These are phyloP conservation scores for Lamprotornis superbus DNA, from an alignment of 2,113 vertebrate genomes.

Conservation along the genomic window DNA sequence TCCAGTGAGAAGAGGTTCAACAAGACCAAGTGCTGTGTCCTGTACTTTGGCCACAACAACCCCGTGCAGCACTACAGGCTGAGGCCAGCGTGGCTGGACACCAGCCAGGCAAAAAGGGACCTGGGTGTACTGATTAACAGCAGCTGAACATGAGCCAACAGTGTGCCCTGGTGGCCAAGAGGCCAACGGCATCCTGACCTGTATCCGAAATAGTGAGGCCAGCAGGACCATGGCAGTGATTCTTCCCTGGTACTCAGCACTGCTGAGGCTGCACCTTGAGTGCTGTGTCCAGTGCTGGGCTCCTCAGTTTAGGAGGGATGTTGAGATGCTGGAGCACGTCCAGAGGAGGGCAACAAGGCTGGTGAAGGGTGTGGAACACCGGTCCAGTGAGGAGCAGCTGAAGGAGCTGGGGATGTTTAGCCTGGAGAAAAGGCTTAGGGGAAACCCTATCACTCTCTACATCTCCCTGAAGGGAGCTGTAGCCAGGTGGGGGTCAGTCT, in stretches of 20 bases:
- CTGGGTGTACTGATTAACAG: neutral
- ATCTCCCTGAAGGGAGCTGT: neutral
- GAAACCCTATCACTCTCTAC: neutral
- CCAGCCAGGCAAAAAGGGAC: neutral
- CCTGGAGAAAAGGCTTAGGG: neutral
- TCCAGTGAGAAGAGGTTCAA: fast-evolving
- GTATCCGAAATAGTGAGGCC: neutral
- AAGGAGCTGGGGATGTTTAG: neutral
- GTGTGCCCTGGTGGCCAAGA: neutral
- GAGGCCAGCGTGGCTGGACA: too few relatives aligned
- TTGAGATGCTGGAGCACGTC: neutral
- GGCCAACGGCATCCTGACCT: neutral
- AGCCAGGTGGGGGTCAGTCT: fast-evolving
- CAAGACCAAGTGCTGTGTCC: neutral
- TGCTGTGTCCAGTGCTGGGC: neutral
- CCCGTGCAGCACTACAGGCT: neutral
- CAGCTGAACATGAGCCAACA: neutral
- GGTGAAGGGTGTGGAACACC: neutral
- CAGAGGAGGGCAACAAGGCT: neutral
- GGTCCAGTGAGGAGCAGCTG: neutral
- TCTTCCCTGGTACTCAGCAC: neutral
- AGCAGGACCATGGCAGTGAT: neutral
- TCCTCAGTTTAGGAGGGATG: neutral
- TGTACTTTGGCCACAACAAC: neutral
- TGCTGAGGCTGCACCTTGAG: neutral